A percentile compares a stretch with the other conserved stretches of the same genome.
phyloP scores from a whole-genome alignment of 2,888 invertebrate genomes.

The Eristalis intricaria region DNA sequence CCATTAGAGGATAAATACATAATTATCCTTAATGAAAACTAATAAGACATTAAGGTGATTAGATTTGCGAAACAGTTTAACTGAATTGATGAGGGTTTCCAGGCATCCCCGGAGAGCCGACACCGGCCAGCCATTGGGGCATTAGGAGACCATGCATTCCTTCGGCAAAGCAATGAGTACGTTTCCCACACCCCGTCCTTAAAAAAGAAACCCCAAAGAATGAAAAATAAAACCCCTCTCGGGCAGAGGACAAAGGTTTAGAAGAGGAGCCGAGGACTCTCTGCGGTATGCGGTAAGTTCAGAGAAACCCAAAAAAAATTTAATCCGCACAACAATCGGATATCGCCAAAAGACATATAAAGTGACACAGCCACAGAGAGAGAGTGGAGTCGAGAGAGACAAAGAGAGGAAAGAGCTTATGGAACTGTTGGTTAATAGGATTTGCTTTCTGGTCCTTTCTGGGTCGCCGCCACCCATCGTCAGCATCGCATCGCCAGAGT shows the following conservation, averaged over 20 bases:
- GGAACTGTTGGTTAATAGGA: slow-evolving; percentile 32
- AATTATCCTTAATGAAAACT: slow-evolving; percentile 60
- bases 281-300: slow-evolving; percentile 21
- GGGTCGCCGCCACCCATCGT: neutral
- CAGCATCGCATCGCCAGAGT: neutral
- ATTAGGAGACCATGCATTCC: slow-evolving; percentile 22
- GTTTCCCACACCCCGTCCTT: neutral
- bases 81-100: slow-evolving; percentile 48
- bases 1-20: slow-evolving; percentile 53
- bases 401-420: slow-evolving; percentile 1
- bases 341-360: slow-evolving; percentile 11
- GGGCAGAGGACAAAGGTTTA: slow-evolving; percentile 5
- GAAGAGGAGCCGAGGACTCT: neutral
- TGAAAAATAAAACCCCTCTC: neutral
- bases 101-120: neutral
- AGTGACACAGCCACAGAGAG: neutral
- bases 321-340: slow-evolving; percentile 45
- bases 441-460: slow-evolving; percentile 31
- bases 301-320: slow-evolving; percentile 13
- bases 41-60: slow-evolving; percentile 50
- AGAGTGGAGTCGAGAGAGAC: neutral
- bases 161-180: slow-evolving; percentile 1
- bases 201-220: neutral
- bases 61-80: slow-evolving; percentile 52
- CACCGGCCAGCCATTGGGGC: neutral